Conservation (phyloP, 2,888 invertebrate genomes). For the Heliconius erato region DNA sequence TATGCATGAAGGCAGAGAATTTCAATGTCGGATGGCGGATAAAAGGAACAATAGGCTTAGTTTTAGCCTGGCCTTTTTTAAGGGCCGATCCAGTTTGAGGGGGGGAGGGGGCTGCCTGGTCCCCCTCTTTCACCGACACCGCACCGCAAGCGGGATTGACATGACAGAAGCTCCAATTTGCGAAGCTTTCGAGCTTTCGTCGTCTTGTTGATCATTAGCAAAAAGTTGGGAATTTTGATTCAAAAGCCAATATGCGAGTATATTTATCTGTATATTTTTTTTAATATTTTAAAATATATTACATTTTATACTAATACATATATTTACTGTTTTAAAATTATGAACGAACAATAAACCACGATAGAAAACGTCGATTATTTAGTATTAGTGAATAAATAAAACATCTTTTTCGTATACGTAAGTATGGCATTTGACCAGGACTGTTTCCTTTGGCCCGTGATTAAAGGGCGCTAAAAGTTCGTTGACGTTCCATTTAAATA, state of each 20-base stretch:
- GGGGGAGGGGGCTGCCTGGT: conserved; percentile 60
- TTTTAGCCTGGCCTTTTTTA: conserved; percentile 76
- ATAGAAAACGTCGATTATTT: too few relatives aligned
- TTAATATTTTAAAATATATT: too few relatives aligned
- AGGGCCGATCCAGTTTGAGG: conserved; percentile 75
- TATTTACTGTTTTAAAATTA: not conserved
- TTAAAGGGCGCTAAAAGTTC: conserved; percentile 36
- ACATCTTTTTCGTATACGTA: not conserved
- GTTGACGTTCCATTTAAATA: conserved; percentile 37
- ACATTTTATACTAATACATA: too few relatives aligned
- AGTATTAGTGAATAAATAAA: not conserved
- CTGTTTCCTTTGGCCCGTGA: conserved; percentile 29
- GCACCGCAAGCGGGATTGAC: conserved; percentile 58
- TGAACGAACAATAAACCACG: too few relatives aligned
- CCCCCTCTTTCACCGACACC: conserved; percentile 49
- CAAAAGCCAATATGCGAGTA: too few relatives aligned
- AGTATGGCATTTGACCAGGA: conserved; percentile 39
- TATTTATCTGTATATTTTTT: too few relatives aligned
- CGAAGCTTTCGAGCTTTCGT: conserved; percentile 68
- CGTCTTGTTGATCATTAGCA: conserved; percentile 42
- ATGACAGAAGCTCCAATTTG: conserved; percentile 68
- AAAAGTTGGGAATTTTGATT: not conserved
- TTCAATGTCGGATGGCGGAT: conserved; percentile 68
- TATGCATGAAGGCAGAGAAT: conserved; percentile 81
- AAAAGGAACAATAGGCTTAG: conserved; percentile 84